Evolutionary conservation across 2,113 vertebrate genomes (phyloP), one percentile per base, ranked within the genome.

Genomic region (Spilogale gracilis): DNA sequence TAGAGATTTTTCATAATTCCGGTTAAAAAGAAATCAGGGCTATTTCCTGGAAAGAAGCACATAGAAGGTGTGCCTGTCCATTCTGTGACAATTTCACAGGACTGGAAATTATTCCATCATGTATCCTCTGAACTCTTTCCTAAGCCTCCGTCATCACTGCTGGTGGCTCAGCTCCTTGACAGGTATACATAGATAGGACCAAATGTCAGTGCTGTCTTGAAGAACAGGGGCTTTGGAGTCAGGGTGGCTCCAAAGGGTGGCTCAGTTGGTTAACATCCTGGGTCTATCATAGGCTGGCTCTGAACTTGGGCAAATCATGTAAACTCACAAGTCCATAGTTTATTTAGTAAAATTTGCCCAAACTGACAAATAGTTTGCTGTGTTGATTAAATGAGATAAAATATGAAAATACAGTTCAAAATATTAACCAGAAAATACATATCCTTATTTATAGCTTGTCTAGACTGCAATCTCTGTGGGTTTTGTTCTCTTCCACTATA

Each of bases 351-450:
- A 94, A 94, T 17, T 7, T 84, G 9, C 10, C 87, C 38, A 30
- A 80, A n/a, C 5, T 61, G 30, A 43, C 45, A 58, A 93, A 14
- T 86, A 60, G 10, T 1, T 48, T 86, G 20, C 7, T 91, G 1
- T 38, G 1, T 45, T 91, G 52, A 82, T 67, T 45, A 73, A 48
- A 21, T 73, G 74, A 58, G 30, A 50, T 73, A 83, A 56, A 71
- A 91, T 61, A 60, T 45, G 50, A 20, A 90, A 97, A 54, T 14
- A 27, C 17, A 95, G 50, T 81, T 73, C 30, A 74, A 88, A 74
- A 60, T 83, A 92, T 56, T 80, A 84, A 85, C 61, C 21, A 94
- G 50, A 89, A 96, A 93, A 76, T 27, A 89, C 25, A 45, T 43
- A 61, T 38, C 12, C 21, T 83, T 52, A 83, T 38, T 87, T 56